These are phyloP conservation scores for Lophotriccus pileatus DNA, from an alignment of 2,797 vertebrate genomes.

Conservation along the genomic window DNA sequence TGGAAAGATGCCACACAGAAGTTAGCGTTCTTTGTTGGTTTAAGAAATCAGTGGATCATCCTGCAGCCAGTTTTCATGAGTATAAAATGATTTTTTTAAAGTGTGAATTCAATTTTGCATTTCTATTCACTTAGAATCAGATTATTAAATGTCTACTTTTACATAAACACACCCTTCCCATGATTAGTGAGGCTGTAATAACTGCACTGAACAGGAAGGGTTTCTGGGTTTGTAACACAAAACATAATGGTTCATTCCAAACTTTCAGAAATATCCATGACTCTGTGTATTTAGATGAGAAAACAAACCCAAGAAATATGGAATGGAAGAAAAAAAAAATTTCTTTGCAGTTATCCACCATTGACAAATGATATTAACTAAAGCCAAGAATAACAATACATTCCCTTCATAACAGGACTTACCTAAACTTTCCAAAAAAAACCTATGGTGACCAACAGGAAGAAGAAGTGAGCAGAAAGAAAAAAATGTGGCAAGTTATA, in stretches of 20 bases:
- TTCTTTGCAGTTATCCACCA: not conserved
- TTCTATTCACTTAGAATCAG: not conserved
- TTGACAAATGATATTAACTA: not conserved
- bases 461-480: not conserved
- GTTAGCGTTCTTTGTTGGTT: not conserved
- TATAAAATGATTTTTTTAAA: not conserved
- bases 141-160: not conserved
- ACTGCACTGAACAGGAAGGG: not conserved
- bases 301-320: not conserved
- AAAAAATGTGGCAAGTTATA: not conserved
- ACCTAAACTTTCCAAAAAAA: not conserved
- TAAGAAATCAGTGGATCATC: not conserved
- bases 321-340: not conserved
- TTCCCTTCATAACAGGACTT: not conserved
- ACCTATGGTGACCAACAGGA: not conserved
- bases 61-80: not conserved
- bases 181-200: not conserved
- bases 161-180: not conserved
- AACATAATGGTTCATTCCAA: not conserved
- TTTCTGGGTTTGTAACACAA: not conserved
- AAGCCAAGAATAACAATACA: not conserved
- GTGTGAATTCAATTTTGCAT: not conserved
- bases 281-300: not conserved
- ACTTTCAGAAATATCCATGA: not conserved
- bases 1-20: not conserved